Percentiles rank a stretch among this genome's conserved stretches.
These are phyloP conservation scores for Tineola bisselliella DNA, from an alignment of 2,888 invertebrate species.

Conservation along the genomic window DNA sequence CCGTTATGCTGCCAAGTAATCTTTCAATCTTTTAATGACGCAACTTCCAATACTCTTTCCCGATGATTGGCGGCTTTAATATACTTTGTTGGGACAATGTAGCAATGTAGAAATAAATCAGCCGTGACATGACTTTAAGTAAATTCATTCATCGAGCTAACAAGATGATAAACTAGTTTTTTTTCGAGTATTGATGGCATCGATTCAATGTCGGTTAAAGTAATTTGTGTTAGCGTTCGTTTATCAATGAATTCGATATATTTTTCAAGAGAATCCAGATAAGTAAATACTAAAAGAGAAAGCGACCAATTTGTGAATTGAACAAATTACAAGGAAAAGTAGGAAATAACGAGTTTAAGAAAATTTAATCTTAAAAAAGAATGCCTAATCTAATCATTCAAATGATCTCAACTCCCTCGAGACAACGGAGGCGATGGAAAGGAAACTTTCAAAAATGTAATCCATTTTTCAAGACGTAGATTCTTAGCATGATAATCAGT, in stretches of 20 bases:
- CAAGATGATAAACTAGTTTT: not conserved
- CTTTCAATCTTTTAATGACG: slow-evolving; percentile 64
- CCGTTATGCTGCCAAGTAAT: slow-evolving; percentile 35
- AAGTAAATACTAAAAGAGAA: not conserved
- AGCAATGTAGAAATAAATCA: not conserved
- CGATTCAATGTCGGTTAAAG: not conserved
- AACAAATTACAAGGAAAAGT: not conserved
- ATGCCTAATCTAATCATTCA: slow-evolving; percentile 30
- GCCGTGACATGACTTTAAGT: not conserved
- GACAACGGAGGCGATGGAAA: slow-evolving; percentile 40
- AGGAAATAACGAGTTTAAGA: slow-evolving; percentile 6
- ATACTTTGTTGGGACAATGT: slow-evolving; percentile 3
- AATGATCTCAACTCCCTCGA: slow-evolving; percentile 32
- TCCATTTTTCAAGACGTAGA: slow-evolving; percentile 35
- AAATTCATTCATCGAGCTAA: not conserved
- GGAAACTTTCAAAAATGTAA: slow-evolving; percentile 53
- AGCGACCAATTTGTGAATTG: not conserved
- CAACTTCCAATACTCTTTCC: slow-evolving; percentile 28
- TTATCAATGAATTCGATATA: not conserved
- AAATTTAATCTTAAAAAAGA: slow-evolving; percentile 7
- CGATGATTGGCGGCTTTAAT: slow-evolving; percentile 7
- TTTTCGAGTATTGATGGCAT: not conserved
- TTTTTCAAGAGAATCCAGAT: not conserved
- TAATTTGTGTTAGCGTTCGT: not conserved
- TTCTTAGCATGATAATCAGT: not conserved